Base-by-base conservation (phyloP, 2,888 invertebrate genomes). In the Glyphotaelius pellucidus region DNA sequence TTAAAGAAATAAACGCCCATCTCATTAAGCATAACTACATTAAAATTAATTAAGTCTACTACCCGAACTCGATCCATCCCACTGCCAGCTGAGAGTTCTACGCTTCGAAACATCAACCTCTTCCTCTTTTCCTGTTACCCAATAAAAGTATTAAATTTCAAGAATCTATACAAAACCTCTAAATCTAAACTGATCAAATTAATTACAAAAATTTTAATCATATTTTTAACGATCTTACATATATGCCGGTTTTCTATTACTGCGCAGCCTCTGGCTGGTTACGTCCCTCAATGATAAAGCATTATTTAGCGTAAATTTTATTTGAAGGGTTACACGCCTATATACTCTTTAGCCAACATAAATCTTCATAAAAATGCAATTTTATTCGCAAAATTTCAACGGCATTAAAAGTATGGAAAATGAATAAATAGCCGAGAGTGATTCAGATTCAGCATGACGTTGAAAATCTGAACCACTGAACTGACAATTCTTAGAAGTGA, bases 301-400 rank as follows among this genome's bases (percentile, higher is more conserved):
- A 35, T 85, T 31, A n/a, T 85, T n/a, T n/a, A 85, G 30, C 85
- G 85, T 85, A 32, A 85, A 85, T 38, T 85, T 85, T 85, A 85
- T 85, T 85, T 85, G 85, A 85, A 85, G 85, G 85, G 85, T 38
- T 85, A 85, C 85, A 85, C 42, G 42, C n/a, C 85, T 85, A 85
- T n/a, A 85, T 85, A 42, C 85, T 85, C 35, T 42, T 32, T n/a
- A 32, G 38, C 19, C 31, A 30, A 88, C 88, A 88, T 88, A 88
- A 88, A 79, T 88, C 88, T 88, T 88, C 67, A 88, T 88, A 88
- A 47, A 88, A 47, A 88, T 88, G 31, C 52, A 52, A 52, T 19
- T 85, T 88, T 88, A 52, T 31, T 15, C 31, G 67, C 9, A 67
- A 67, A 67, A 88, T 67, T 52, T 88, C 35, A 86, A 67, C 88